Evolutionary conservation across 2,113 vertebrate species (phyloP).

Genomic region (Pachycephala philippinensis): DNA sequence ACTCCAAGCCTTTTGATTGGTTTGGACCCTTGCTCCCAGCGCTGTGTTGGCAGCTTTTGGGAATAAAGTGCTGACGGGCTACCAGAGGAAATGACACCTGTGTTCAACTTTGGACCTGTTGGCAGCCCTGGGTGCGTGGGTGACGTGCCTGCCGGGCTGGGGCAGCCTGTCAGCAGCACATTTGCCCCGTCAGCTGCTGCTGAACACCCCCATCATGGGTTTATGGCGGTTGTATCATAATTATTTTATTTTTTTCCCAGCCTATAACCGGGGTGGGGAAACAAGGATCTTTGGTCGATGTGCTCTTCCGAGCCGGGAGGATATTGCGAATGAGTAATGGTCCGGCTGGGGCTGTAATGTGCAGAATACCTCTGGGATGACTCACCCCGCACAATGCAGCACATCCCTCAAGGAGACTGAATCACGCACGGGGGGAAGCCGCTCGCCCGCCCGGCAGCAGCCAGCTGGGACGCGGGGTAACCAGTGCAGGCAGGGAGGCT

Average conservation of each 20-base stretch:
- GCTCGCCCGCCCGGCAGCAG: conserved; percentile 29
- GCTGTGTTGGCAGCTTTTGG: not conserved
- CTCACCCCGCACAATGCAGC: conserved; percentile 76
- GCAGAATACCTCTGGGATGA: conserved; percentile 80
- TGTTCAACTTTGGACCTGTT: not conserved
- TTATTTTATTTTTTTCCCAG: not conserved
- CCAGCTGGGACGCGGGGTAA: conserved; percentile 62
- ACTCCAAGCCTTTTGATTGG: not conserved
- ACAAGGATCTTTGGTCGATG: conserved; percentile 59
- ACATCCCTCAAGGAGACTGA: conserved; percentile 84
- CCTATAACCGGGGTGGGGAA: not conserved
- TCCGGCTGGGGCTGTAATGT: conserved; percentile 70
- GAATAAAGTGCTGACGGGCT: not conserved
- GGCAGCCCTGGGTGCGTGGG: not conserved
- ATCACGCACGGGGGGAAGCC: conserved; percentile 72
- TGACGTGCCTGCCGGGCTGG: not conserved
- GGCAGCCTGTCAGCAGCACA: not conserved
- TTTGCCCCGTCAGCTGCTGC: not conserved
- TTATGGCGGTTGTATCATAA: not conserved
- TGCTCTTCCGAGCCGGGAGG: conserved; percentile 48
- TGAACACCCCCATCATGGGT: not conserved
- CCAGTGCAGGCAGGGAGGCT: conserved; percentile 10
- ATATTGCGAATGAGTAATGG: conserved; percentile 75
- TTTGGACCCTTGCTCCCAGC: not conserved
- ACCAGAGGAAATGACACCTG: not conserved